Percentiles rank a stretch among this genome's conserved stretches.
Conservation (phyloP, 1,140 invertebrate genomes). For the Colletes latitarsis region DNA sequence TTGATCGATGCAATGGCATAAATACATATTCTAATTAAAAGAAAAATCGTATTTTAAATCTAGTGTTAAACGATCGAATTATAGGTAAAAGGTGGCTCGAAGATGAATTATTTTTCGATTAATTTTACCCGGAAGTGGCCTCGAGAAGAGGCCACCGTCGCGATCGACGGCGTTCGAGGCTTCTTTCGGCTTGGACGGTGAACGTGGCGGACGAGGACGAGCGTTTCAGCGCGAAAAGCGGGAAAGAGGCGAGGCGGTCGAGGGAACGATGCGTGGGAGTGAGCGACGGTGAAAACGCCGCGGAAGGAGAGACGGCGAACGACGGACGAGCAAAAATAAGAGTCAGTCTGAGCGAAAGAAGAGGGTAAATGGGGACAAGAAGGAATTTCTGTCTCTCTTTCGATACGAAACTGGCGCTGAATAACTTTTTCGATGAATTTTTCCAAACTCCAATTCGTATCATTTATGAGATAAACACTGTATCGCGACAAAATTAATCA, state of each 20-base stretch:
- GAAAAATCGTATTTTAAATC: too few relatives aligned
- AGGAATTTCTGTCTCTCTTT: conserved; percentile 49
- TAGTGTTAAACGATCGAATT: too few relatives aligned
- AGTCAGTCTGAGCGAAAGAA: conserved; percentile 39
- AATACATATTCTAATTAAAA: too few relatives aligned
- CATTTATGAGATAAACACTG: too few relatives aligned
- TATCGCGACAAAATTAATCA: too few relatives aligned
- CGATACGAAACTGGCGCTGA: neutral
- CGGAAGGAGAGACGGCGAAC: neutral
- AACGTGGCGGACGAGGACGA: neutral
- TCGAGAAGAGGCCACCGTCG: conserved; percentile 36
- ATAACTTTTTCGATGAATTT: neutral
- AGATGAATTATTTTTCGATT: too few relatives aligned
- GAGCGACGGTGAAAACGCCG: conserved; percentile 24
- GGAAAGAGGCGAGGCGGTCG: conserved; percentile 26
- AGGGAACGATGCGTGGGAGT: conserved; percentile 57
- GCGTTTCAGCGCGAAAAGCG: conserved; percentile 11
- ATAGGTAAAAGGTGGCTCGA: too few relatives aligned
- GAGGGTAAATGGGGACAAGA: conserved; percentile 47
- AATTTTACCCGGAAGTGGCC: too few relatives aligned
- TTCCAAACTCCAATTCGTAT: too few relatives aligned
- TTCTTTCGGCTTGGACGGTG: neutral
- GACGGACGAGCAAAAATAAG: conserved; percentile 4
- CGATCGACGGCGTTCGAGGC: neutral
- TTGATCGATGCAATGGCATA: too few relatives aligned